These are phyloP conservation scores for Caenorhabditis tropicalis DNA, from an alignment of 1,140 invertebrate genomes.

Conservation along the genomic window DNA sequence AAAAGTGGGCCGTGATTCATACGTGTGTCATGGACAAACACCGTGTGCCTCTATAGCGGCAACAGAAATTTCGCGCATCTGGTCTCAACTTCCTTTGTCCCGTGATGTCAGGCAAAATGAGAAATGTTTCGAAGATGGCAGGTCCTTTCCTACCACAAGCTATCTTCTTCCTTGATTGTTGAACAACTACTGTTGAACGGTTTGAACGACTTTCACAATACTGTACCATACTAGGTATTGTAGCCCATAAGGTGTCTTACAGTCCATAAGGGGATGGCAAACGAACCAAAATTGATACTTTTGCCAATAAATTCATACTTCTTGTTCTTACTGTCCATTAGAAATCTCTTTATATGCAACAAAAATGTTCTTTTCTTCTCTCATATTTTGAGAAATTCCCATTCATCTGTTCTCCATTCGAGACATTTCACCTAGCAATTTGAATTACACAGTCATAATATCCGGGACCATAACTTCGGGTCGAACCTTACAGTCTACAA, in stretches of 20 bases:
- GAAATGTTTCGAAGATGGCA: neutral
- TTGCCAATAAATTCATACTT: too few relatives aligned
- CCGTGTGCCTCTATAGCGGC: neutral
- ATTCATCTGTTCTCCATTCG: neutral
- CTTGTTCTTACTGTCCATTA: too few relatives aligned
- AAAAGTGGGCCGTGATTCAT: neutral
- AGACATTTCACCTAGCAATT: neutral
- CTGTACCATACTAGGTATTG: too few relatives aligned
- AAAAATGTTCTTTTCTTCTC: neutral
- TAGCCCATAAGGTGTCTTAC: too few relatives aligned
- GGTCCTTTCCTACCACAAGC: neutral
- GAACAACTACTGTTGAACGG: too few relatives aligned
- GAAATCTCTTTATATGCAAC: too few relatives aligned
- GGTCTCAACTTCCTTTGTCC: conserved; percentile 34
- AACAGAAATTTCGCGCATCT: conserved; percentile 41
- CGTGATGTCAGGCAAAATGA: conserved; percentile 11
- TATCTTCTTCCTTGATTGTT: too few relatives aligned
- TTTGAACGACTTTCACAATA: too few relatives aligned
- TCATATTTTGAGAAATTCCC: neutral
- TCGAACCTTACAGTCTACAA: neutral
- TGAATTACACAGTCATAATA: neutral
- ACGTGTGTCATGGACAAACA: conserved; percentile 38
- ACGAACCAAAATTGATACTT: too few relatives aligned
- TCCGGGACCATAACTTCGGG: neutral
- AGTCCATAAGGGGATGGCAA: too few relatives aligned